These are phyloP conservation scores for Melitaea athalia DNA, from an alignment of 2,888 invertebrate species.

Conservation along the genomic window DNA sequence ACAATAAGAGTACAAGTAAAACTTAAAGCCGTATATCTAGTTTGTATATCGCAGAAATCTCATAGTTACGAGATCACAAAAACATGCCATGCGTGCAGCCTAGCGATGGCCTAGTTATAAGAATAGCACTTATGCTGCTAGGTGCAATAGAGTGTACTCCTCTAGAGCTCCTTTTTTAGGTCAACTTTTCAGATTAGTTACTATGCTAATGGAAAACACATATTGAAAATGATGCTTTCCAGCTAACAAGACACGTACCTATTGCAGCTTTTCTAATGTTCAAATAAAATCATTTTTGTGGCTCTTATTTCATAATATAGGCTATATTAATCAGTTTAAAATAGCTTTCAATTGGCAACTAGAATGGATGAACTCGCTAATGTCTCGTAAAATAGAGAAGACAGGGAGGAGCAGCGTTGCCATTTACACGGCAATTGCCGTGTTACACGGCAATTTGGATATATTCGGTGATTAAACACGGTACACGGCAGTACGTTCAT, in stretches of 20 bases:
- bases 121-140: conserved; percentile 32
- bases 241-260: not conserved
- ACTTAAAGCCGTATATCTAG: not conserved
- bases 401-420: too few species aligned
- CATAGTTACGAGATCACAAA: conserved; percentile 29
- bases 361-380: too few species aligned
- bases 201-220: conserved; percentile 18
- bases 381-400: too few species aligned
- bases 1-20: not conserved
- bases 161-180: conserved; percentile 29
- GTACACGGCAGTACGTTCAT: too few species aligned
- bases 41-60: conserved; percentile 17
- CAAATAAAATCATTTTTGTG: too few species aligned
- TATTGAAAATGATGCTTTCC: conserved; percentile 5
- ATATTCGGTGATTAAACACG: too few species aligned
- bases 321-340: too few species aligned
- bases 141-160: conserved; percentile 28
- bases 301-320: too few species aligned
- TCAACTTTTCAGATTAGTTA: conserved; percentile 33
- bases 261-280: not conserved
- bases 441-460: too few species aligned
- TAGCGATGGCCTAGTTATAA: conserved; percentile 40
- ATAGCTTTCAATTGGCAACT: too few species aligned
- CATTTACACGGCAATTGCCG: too few species aligned
- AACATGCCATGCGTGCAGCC: conserved; percentile 34